Evolutionary conservation across 2,888 invertebrate genomes (phyloP), one percentile per base, ranked within the genome.

Genomic region (Stenotaenia linearis): DNA sequence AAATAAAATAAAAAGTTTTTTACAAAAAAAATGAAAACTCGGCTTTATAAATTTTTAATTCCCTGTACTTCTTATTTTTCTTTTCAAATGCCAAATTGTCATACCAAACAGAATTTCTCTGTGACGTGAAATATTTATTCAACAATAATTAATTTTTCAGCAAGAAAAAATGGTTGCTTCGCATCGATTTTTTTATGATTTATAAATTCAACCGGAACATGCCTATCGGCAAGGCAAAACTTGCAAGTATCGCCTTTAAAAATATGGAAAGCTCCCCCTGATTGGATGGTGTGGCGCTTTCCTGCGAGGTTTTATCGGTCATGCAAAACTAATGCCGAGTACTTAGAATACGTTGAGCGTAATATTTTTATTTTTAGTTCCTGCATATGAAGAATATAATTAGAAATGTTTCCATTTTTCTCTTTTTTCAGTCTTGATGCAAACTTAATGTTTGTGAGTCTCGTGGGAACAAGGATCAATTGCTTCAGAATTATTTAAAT

Each of bases 321-420:
- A 50, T 50, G 50, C 50, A 50, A 50, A 50, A 50, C 50, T 50
- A 50, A 50, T 50, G 50, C 50, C 18, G 18, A 18, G 50, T 50
- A 50, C 50, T 50, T 50, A 50, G 50, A 50, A 50, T 50, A 50
- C 18, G 50, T 50, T 18, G 50, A 50, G 50, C 69, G 25, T 69
- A 28, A 69, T 69, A 28, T 69, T 23, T 28, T 69, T 69, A 28
- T 23, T 69, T 28, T 69, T 23, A 69, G 25, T n/a, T n/a, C 15
- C n/a, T 69, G 45, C 69, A 69, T 69, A 25, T 69, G 69, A 25
- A n/a, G 69, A 69, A 69, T 69, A 69, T 69, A 69, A 69, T 69
- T 69, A 69, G 69, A 28, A 69, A 10, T 69, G 69, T n/a, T 69
- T 28, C n/a, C 23, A 28, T 7, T 45, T 45, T 45, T 45, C 4